Evolutionary conservation across 2,113 vertebrate genomes (phyloP), one percentile per base, ranked within the genome.

Genomic region (Cynoglossus semilaevis): DNA sequence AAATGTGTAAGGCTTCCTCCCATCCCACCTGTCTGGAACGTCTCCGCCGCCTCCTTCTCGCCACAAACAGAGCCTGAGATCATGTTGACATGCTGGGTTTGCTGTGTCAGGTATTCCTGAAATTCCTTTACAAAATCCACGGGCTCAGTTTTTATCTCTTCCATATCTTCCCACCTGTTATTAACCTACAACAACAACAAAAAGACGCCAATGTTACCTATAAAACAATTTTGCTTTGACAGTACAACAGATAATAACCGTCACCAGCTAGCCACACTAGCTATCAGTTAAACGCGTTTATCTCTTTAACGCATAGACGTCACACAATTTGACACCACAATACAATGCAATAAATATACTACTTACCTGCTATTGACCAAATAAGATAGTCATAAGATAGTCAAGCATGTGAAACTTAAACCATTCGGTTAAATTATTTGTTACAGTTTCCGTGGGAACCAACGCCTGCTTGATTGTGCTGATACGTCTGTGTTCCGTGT

Each of bases 41-140:
- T 88, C 68, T 92, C 88, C 68, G 92, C 91, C 1, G 91, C 73
- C 51, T 98, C 96, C 47, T 95, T 97, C 56, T 94, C 95, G 1
- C 93, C 94, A 63, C 93, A 92, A 37, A 99, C 94, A 1, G 96
- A 98, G 47, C 97, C 97, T 5, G 97, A 99, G 75, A 99, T 99
- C 96, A 98, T 98, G 85, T 99, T 99, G 62, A 99, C 97, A 72
- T 99, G 97, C 42, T 99, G 96, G 10, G 97, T 99, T 88, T 99
- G 97, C 60, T 98, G 96, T 1, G 94, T 98, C 51, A 99, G 91
- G 77, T 99, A 99, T 56, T 99, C 97, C 82, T 98, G 97, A 74
- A 99, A 99, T 87, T 99, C 97, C 66, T 96, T 98, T 49, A 99
- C 96, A 46, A 99, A 99, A 88, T 98, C 97, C 91, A 98, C 85